Evolutionary conservation across 2,113 vertebrate genomes (phyloP).

Genomic region (Paralichthys olivaceus): DNA sequence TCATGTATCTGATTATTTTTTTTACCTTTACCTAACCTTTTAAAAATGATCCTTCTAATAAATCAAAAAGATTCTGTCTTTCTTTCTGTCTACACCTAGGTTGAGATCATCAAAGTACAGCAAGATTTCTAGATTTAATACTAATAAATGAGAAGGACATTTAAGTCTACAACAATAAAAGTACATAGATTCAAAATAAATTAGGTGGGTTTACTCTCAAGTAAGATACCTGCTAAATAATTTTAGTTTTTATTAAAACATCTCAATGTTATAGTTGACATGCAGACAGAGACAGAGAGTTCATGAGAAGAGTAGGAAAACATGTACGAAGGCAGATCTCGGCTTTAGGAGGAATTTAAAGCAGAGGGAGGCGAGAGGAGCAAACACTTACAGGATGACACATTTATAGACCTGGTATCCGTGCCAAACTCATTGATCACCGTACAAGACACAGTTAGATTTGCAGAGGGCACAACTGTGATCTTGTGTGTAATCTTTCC

Average conservation of each 20-base stretch:
- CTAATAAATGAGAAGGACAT: no score
- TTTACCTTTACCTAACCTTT: not conserved
- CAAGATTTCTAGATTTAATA: not conserved
- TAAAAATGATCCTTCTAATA: not conserved
- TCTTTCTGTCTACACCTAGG: not conserved
- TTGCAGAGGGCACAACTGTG: slow-evolving; percentile 88
- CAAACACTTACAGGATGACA: slow-evolving; percentile 92
- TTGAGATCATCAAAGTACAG: not conserved
- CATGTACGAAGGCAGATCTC: slow-evolving; percentile 33
- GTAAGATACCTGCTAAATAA: not conserved
- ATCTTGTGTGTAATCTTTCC: slow-evolving; percentile 91
- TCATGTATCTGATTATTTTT: not conserved
- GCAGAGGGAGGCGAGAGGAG: slow-evolving; percentile 9
- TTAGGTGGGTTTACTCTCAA: not conserved
- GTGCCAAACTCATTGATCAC: slow-evolving; percentile 90
- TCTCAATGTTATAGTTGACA: slow-evolving; percentile 42
- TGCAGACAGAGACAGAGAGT: slow-evolving; percentile 66
- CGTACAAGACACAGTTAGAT: slow-evolving; percentile 91
- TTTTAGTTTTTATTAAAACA: not conserved
- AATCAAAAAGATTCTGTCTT: not conserved
- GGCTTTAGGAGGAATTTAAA: not conserved
- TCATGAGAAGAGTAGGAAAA: slow-evolving; percentile 36
- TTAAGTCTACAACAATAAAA: not conserved
- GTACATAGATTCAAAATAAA: not conserved
- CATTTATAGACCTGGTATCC: slow-evolving; percentile 85